These are phyloP conservation scores for Kradibia gibbosae DNA, from an alignment of 1,140 invertebrate species.

Conservation along the genomic window DNA sequence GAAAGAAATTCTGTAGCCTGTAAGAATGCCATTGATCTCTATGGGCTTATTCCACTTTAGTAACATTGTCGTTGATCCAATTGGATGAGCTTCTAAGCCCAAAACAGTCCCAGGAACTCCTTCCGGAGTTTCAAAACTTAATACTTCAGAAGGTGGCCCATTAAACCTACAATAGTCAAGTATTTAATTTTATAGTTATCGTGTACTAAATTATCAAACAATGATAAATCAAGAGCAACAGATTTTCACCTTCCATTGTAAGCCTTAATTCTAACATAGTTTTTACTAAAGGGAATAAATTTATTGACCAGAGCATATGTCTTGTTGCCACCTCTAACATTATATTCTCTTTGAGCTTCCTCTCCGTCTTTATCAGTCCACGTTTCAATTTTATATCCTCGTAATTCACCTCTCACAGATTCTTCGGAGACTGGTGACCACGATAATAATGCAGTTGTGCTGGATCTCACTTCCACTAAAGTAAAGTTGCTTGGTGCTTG, in stretches of 20 bases:
- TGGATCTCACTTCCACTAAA: constrained; percentile 80
- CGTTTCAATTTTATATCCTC: constrained; percentile 95
- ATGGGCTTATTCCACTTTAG: constrained; percentile 94
- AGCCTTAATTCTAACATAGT: constrained; percentile 90
- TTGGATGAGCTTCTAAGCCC: constrained; percentile 85
- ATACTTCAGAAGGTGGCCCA: constrained; percentile 88
- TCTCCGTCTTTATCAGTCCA: constrained; percentile 90
- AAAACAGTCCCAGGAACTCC: constrained; percentile 93
- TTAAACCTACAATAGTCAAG: constrained; percentile 76
- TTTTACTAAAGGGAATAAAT: constrained; percentile 91
- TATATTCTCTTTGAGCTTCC: constrained; percentile 83
- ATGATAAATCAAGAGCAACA: neutral
- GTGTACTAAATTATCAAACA: neutral
- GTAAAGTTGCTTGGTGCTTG: constrained; percentile 90
- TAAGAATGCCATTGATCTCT: constrained; percentile 93
- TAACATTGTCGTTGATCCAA: constrained; percentile 90
- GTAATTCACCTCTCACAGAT: constrained; percentile 91
- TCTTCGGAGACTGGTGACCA: constrained; percentile 87
- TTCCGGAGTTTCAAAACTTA: constrained; percentile 92
- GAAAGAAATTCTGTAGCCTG: constrained; percentile 94
- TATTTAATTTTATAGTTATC: neutral
- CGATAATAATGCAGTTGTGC: constrained; percentile 84
- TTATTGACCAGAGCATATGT: constrained; percentile 85
- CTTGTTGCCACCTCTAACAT: constrained; percentile 82
- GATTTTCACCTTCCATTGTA: constrained; percentile 83